Percentiles rank a stretch among this genome's conserved stretches.
phyloP scores from a whole-genome alignment of 2,888 invertebrate genomes.

The Callosobruchus maculatus region DNA sequence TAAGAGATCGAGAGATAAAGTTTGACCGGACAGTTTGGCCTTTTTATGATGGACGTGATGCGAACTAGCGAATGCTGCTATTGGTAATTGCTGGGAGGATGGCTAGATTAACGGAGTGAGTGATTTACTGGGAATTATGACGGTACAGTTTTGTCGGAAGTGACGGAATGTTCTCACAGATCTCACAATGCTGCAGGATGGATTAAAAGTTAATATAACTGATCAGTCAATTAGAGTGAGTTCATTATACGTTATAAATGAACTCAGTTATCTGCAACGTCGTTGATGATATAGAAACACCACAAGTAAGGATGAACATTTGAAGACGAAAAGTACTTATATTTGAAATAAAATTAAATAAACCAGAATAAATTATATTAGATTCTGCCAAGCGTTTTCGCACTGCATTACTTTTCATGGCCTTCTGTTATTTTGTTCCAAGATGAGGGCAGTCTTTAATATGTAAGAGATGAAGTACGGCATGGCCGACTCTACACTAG shows the following conservation, averaged over 20 bases:
- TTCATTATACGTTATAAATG: not conserved
- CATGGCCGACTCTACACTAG: too few relatives aligned
- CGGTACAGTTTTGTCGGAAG: not conserved
- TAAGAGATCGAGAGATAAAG: not conserved
- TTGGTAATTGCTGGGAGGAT: not conserved
- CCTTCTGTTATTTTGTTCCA: too few relatives aligned
- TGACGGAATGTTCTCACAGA: not conserved
- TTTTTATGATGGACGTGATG: not conserved
- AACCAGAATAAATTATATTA: too few relatives aligned
- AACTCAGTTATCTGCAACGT: not conserved
- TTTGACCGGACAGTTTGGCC: not conserved
- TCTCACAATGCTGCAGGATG: not conserved
- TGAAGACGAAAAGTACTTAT: too few relatives aligned
- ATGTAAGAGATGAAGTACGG: too few relatives aligned
- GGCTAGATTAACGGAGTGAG: not conserved
- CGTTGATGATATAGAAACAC: too few relatives aligned
- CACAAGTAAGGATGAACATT: too few relatives aligned
- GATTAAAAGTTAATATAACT: not conserved
- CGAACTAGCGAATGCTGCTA: not conserved
- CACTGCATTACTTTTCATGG: too few relatives aligned
- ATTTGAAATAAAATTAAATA: too few relatives aligned
- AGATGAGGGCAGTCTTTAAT: too few relatives aligned
- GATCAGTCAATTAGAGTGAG: not conserved
- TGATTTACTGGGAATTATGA: not conserved
- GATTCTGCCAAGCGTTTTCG: too few relatives aligned